These are phyloP conservation scores for Paramormyrops kingsleyae DNA, from an alignment of 2,113 vertebrate species.

Conservation along the genomic window DNA sequence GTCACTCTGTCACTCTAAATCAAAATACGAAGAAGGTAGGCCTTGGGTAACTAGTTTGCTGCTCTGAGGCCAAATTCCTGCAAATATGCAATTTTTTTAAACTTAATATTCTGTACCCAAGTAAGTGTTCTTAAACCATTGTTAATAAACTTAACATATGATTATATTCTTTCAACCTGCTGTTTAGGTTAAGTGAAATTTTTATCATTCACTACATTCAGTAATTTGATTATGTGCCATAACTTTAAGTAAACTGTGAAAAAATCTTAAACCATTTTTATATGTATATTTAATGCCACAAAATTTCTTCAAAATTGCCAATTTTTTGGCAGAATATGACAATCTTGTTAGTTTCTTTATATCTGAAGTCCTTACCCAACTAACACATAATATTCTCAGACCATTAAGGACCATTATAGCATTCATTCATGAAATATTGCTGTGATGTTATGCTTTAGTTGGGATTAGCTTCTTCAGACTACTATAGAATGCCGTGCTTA, in stretches of 20 bases:
- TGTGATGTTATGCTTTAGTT: constrained; percentile 41
- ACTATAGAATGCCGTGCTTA: constrained; percentile 98
- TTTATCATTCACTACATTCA: constrained; percentile 39
- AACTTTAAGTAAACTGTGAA: constrained; percentile 81
- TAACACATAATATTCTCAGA: constrained; percentile 42
- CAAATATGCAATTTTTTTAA: constrained; percentile 89
- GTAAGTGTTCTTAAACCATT: constrained; percentile 86
- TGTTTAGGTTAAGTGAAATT: constrained; percentile 16
- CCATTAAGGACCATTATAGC: constrained; percentile 14
- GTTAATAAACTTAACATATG: constrained; percentile 54
- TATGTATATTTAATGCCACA: background rate
- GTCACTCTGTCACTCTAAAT: constrained; percentile 27
- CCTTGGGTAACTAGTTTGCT: constrained; percentile 69
- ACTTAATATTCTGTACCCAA: constrained; percentile 59
- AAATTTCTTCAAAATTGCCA: background rate
- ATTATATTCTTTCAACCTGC: constrained; percentile 39
- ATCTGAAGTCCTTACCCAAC: constrained; percentile 69
- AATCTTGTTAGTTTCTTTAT: constrained; percentile 93
- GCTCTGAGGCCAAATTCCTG: constrained; percentile 82
- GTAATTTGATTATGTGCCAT: constrained; percentile 51
- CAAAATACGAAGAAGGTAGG: constrained; percentile 69
- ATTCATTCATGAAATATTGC: constrained; percentile 24
- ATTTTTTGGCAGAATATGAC: constrained; percentile 86
- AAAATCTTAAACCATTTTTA: constrained; percentile 38
- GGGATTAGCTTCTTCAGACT: constrained; percentile 61